phyloP scores from a whole-genome alignment of 2,797 vertebrate species.

The Oryzias dopingdopingensis region DNA sequence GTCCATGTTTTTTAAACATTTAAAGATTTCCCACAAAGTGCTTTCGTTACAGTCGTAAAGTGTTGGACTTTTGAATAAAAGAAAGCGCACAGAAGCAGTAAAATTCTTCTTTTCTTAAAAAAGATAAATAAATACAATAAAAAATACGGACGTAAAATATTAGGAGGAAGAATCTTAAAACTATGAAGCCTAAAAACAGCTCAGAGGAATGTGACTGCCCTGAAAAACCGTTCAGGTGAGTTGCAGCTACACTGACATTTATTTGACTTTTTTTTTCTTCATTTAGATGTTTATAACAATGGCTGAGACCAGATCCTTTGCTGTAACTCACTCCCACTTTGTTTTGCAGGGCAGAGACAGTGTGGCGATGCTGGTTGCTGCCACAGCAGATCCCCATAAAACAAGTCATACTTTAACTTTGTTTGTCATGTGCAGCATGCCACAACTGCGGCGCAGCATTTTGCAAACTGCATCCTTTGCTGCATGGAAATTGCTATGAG shows the following conservation, averaged over 20 bases:
- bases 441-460: slow-evolving; percentile 31
- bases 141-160: not conserved
- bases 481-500: slow-evolving; percentile 3
- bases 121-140: too few species aligned
- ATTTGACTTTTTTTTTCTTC: slow-evolving; percentile 13
- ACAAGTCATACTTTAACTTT: slow-evolving; percentile 47
- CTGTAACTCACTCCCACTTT: slow-evolving; percentile 33
- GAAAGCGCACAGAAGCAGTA: slow-evolving; percentile 6
- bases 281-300: slow-evolving; percentile 37
- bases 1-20: slow-evolving; percentile 14
- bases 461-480: slow-evolving; percentile 2
- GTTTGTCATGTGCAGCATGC: slow-evolving; percentile 36
- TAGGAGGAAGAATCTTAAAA: not conserved
- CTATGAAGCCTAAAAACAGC: too few species aligned
- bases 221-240: not conserved
- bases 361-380: slow-evolving; percentile 47
- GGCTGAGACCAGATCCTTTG: slow-evolving; percentile 34
- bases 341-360: slow-evolving; percentile 57
- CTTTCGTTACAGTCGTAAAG: slow-evolving; percentile 21
- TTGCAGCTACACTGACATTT: slow-evolving; percentile 4
- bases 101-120: slow-evolving; percentile 4
- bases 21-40: slow-evolving; percentile 26
- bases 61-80: slow-evolving; percentile 13
- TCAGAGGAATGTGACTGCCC: not conserved
- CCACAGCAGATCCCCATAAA: slow-evolving; percentile 53